phyloP scores from a whole-genome alignment of 2,113 vertebrate species.

The Syngnathoides biaculeatus region DNA sequence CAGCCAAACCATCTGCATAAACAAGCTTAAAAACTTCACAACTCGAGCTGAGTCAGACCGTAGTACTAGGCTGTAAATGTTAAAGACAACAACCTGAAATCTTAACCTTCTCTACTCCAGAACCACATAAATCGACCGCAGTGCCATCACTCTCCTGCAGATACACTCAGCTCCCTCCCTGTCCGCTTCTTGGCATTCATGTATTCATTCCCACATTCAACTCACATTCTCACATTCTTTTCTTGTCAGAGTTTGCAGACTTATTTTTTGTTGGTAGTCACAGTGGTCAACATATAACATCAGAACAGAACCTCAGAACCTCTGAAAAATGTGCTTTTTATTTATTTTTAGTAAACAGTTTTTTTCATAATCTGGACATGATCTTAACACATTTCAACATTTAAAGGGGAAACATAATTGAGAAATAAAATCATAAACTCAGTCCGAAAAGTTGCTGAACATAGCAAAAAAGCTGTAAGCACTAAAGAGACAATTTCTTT shows the following conservation, averaged over 20 bases:
- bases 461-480: too few relatives aligned
- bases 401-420: too few relatives aligned
- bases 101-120: neutral
- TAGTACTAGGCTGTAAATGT: neutral
- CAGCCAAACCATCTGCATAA: neutral
- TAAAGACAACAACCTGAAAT: neutral
- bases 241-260: neutral
- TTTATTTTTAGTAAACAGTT: too few relatives aligned
- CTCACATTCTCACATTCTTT: too few relatives aligned
- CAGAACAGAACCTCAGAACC: too few relatives aligned
- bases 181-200: neutral
- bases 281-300: too few relatives aligned
- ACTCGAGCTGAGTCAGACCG: neutral
- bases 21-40: neutral
- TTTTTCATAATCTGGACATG: too few relatives aligned
- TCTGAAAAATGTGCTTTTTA: too few relatives aligned
- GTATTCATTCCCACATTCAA: neutral
- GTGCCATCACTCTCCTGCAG: neutral
- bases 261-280: neutral
- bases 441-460: too few relatives aligned
- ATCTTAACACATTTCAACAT: too few relatives aligned
- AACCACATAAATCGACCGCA: neutral
- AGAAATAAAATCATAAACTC: too few relatives aligned
- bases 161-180: neutral
- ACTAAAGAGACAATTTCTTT: too few relatives aligned